Evolutionary conservation across 2,888 invertebrate species (phyloP), one percentile per base, ranked within the genome.

Genomic region (Electrophaes corylata): DNA sequence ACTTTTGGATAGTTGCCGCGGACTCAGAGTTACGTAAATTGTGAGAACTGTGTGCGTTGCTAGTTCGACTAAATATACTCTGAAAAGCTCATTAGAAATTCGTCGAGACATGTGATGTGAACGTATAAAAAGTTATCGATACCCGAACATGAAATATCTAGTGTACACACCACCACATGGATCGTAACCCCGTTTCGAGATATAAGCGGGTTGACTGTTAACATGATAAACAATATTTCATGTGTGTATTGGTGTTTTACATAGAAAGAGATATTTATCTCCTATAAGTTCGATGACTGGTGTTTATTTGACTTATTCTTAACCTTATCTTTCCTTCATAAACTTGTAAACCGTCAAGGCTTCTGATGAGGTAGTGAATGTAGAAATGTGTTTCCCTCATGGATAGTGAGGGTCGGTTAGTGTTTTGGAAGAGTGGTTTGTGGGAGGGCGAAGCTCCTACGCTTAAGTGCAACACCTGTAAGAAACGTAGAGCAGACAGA

Each of bases 401-500:
- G 91, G 91, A 91, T 75, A 84, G 84, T 80, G 91, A 91, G 70
- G 91, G 91, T 55, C 80, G 88, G 35, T 74, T 91, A 58, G 82
- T 90, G 64, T 90, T 90, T 70, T 91, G 91, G 91, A 90, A 91
- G 75, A 82, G 84, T 33, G 91, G 91, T 48, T 74, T 91, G 62
- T 90, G 89, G 89, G 90, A 88, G 69, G 86, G 84, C 1, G 87
- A 81, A 39, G 88, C 90, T 14, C 91, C 90, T 48, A 88, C 91
- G 61, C 76, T 91, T 39, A 83, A 63, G 68, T 91, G 91, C 67
- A 86, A 87, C 72, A 91, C 90, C 62, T 91, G 91, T 72, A 90
- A 88, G 76, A 88, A 87, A 73, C 81, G 91, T 44, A 81, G 89
- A 44, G 81, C 83, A n/a, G 90, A 88, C 63, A 88, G 87, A 65